Evolutionary conservation across 2,113 vertebrate species (phyloP).

Genomic region (Galemys pyrenaicus): DNA sequence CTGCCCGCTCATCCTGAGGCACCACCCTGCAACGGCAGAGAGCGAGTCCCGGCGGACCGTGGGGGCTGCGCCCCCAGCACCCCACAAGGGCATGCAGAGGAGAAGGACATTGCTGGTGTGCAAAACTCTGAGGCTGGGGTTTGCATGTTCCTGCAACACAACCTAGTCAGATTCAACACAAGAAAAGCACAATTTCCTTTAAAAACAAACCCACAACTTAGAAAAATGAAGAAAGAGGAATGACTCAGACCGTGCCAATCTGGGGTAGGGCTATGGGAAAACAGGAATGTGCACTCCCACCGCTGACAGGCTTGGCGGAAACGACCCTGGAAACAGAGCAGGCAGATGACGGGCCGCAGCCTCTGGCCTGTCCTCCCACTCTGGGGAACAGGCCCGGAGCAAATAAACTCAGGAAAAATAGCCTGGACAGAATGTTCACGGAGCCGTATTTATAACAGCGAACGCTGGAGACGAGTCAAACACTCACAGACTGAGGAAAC

Average conservation of each 20-base stretch:
- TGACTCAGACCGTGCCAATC: neutral
- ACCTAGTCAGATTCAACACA: neutral
- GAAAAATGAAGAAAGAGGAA: neutral
- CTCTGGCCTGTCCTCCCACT: constrained; percentile 43
- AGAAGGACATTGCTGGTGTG: neutral
- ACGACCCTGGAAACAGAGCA: constrained; percentile 51
- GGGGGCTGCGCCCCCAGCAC: neutral
- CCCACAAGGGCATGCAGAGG: neutral
- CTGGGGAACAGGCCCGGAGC: constrained; percentile 53
- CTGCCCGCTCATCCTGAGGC: neutral
- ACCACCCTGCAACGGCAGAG: neutral
- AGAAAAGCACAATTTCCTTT: neutral
- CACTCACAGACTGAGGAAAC: neutral
- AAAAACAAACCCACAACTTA: neutral
- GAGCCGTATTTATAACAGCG: constrained; percentile 61
- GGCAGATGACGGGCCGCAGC: constrained; percentile 5
- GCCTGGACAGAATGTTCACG: constrained; percentile 71
- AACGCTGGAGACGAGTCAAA: neutral
- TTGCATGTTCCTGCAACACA: neutral
- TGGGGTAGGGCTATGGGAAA: neutral
- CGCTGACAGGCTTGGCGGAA: constrained; percentile 37
- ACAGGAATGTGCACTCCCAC: neutral
- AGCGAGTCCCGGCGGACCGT: too few species aligned
- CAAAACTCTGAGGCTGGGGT: neutral
- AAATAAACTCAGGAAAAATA: constrained; percentile 66